Evolutionary conservation across 2,113 vertebrate genomes (phyloP).

Genomic region (Willisornis vidua): DNA sequence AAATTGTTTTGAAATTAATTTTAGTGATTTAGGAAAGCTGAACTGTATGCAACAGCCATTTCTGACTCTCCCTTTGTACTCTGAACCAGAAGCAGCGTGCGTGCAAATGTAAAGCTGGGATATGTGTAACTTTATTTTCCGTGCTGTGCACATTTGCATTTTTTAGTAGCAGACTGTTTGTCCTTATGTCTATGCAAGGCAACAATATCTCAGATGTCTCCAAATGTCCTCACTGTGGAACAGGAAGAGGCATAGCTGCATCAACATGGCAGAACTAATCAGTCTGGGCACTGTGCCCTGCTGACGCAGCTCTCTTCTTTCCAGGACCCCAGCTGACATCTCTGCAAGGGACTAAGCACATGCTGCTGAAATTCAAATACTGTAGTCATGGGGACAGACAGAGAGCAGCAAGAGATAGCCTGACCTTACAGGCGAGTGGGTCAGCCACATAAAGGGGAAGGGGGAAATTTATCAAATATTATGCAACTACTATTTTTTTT

Average conservation of each 20-base stretch:
- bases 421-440: neutral
- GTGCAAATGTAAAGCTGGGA: neutral
- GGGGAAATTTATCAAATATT: neutral
- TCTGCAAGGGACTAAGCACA: conserved; percentile 38
- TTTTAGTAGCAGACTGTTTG: conserved; percentile 45
- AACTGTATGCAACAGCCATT: neutral
- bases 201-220: conserved; percentile 19
- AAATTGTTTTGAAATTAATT: neutral
- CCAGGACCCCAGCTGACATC: conserved; percentile 41
- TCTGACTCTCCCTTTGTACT: neutral
- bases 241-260: conserved; percentile 37
- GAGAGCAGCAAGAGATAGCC: conserved; percentile 10
- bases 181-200: conserved; percentile 9
- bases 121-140: neutral
- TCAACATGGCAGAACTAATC: conserved; percentile 62
- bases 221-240: neutral
- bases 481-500: neutral
- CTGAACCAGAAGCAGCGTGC: neutral
- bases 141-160: neutral
- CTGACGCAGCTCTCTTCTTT: conserved; percentile 49
- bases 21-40: neutral
- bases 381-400: conserved; percentile 56
- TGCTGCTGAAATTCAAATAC: conserved; percentile 33
- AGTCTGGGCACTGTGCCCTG: conserved; percentile 45
- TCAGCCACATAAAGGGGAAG: neutral